Percentiles rank a stretch among this genome's conserved stretches.
phyloP scores from a whole-genome alignment of 2,888 invertebrate genomes.

The Apodemia mormo region DNA sequence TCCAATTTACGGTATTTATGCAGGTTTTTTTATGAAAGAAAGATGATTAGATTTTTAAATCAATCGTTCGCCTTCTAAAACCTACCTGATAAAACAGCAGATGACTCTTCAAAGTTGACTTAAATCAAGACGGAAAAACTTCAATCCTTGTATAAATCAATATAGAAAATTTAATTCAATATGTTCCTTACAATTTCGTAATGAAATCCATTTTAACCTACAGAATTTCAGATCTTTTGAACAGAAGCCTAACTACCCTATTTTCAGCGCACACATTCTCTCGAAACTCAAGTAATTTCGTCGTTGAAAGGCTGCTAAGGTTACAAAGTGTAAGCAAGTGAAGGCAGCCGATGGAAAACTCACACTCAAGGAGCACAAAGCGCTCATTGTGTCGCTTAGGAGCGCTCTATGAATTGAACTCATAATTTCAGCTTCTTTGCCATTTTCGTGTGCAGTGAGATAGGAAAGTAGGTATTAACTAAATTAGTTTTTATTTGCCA shows the following conservation, averaged over 20 bases:
- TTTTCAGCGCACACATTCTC: slow-evolving; percentile 24
- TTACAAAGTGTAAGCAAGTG: slow-evolving; percentile 39
- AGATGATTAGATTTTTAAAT: too few relatives aligned
- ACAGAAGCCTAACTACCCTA: slow-evolving; percentile 11
- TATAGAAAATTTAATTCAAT: too few relatives aligned
- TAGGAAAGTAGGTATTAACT: background rate
- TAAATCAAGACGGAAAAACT: too few relatives aligned
- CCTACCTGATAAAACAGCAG: too few relatives aligned
- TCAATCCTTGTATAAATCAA: too few relatives aligned
- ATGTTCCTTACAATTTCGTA: background rate
- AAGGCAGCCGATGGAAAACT: slow-evolving; percentile 33
- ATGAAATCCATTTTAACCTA: background rate
- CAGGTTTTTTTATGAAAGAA: too few relatives aligned
- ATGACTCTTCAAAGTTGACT: too few relatives aligned
- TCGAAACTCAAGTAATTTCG: slow-evolving; percentile 27
- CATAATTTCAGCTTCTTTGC: slow-evolving; percentile 18
- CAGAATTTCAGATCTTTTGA: slow-evolving; percentile 5
- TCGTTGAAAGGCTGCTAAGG: slow-evolving; percentile 36
- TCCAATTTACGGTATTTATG: too few relatives aligned
- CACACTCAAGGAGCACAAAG: slow-evolving; percentile 37
- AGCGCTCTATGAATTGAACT: slow-evolving; percentile 38
- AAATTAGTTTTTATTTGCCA: too few relatives aligned
- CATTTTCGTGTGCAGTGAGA: background rate
- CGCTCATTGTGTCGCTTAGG: slow-evolving; percentile 41
- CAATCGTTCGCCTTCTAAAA: too few relatives aligned